Evolutionary conservation across 2,888 invertebrate species (phyloP).

Genomic region (Dolichopus griseipennis): DNA sequence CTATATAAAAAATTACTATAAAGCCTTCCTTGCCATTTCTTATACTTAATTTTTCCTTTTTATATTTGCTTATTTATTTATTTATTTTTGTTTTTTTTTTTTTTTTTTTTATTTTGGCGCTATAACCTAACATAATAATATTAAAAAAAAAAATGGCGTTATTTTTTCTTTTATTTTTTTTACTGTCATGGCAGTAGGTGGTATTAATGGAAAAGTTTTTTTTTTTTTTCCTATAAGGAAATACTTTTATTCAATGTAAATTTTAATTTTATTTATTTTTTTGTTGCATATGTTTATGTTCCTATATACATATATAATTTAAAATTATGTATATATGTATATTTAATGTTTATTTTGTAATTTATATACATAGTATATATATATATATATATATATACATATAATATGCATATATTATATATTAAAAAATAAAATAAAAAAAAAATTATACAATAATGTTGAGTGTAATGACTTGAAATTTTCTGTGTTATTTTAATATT

Average conservation of each 20-base stretch:
- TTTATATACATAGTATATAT: too few relatives aligned
- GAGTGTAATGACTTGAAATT: conserved; percentile 2
- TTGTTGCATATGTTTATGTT: too few relatives aligned
- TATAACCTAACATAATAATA: not conserved
- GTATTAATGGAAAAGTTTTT: conserved; percentile 1
- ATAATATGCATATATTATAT: too few relatives aligned
- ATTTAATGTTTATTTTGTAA: too few relatives aligned
- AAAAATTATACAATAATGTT: not conserved
- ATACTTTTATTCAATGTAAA: not conserved
- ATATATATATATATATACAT: too few relatives aligned
- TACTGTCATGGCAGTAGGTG: conserved; percentile 6
- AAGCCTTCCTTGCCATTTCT: not conserved
- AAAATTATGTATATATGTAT: too few relatives aligned
- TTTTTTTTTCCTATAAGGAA: not conserved
- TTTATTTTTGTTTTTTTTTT: not conserved
- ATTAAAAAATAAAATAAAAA: too few relatives aligned
- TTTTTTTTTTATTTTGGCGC: not conserved
- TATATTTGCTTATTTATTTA: too few relatives aligned
- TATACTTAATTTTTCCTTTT: too few relatives aligned
- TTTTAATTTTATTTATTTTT: not conserved
- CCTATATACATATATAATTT: too few relatives aligned
- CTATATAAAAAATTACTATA: not conserved
- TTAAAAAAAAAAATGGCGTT: conserved; percentile 1
- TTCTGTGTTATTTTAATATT: not conserved
- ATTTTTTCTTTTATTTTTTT: not conserved